Conservation (phyloP, 2,797 vertebrate species). For the Acanthurus leucopareius region DNA sequence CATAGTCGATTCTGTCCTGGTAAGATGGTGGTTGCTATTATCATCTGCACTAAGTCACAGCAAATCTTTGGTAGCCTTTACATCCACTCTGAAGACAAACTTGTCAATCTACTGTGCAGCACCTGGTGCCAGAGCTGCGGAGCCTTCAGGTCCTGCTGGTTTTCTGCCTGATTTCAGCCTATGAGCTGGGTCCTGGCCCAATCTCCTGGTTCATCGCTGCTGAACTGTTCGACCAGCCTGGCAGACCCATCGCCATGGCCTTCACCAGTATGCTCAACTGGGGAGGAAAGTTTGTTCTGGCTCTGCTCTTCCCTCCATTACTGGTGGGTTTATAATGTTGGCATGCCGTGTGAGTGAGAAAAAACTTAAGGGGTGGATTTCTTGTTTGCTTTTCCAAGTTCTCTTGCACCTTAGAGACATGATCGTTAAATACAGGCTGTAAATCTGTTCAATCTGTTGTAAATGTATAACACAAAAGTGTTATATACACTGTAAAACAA, state of each 20-base stretch:
- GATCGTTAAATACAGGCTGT: conserved; percentile 32
- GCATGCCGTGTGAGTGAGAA: conserved; percentile 11
- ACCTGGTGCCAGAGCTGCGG: conserved; percentile 75
- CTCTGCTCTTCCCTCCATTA: conserved; percentile 80
- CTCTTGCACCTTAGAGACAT: conserved; percentile 40
- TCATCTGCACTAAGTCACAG: background rate
- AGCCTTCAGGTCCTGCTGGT: conserved; percentile 80
- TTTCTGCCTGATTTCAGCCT: conserved; percentile 81
- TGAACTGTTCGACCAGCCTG: conserved; percentile 82
- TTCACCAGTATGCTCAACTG: conserved; percentile 85
- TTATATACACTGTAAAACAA: conserved; percentile 4
- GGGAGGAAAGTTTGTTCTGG: conserved; percentile 84
- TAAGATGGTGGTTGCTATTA: conserved; percentile 50
- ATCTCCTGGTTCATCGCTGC: conserved; percentile 84
- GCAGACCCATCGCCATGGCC: conserved; percentile 80
- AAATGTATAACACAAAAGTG: background rate
- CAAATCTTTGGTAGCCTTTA: background rate
- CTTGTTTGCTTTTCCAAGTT: conserved; percentile 43
- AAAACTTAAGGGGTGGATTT: conserved; percentile 39
- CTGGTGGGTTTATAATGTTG: conserved; percentile 60
- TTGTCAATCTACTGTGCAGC: conserved; percentile 38
- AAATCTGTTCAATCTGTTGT: conserved; percentile 52
- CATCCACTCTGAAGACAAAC: background rate
- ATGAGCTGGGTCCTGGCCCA: conserved; percentile 80
- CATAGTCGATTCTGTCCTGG: conserved; percentile 82